A percentile compares a stretch with the other conserved stretches of the same genome.
phyloP scores from a whole-genome alignment of 1,140 invertebrate species.

The Schlechtendalia chinensis region DNA sequence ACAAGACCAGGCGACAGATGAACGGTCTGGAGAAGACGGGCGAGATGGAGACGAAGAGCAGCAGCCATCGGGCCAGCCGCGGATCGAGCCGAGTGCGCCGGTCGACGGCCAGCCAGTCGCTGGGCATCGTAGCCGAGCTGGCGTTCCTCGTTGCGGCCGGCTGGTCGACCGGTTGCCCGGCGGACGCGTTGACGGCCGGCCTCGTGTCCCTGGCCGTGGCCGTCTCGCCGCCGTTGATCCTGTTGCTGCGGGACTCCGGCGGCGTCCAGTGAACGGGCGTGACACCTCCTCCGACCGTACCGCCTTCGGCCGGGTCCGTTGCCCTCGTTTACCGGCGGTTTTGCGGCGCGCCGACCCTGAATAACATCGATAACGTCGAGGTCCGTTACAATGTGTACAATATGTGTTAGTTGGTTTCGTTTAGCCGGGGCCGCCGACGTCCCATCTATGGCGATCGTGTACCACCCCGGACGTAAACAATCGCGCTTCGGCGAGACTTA shows the following conservation, averaged over 20 bases:
- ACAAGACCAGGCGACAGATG: constrained; percentile 16
- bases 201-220: not conserved
- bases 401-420: too few relatives aligned
- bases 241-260: not conserved
- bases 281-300: too few relatives aligned
- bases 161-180: constrained; percentile 13
- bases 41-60: constrained; percentile 40
- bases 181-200: not conserved
- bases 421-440: too few relatives aligned
- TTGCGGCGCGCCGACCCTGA: too few relatives aligned
- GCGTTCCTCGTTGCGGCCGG: not conserved
- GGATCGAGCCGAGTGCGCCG: constrained; percentile 8
- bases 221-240: not conserved
- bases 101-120: not conserved
- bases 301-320: too few relatives aligned
- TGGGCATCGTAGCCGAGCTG: constrained; percentile 15
- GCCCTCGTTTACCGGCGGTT: too few relatives aligned
- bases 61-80: constrained; percentile 28
- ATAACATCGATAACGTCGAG: too few relatives aligned
- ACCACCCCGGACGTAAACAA: too few relatives aligned
- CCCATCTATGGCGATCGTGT: too few relatives aligned
- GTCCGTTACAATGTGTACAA: too few relatives aligned
- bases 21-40: constrained; percentile 3
- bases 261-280: not conserved
- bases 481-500: too few relatives aligned